Evolutionary conservation across 2,888 invertebrate genomes (phyloP), one percentile per base, ranked within the genome.

Genomic region (Tetropium fuscum): DNA sequence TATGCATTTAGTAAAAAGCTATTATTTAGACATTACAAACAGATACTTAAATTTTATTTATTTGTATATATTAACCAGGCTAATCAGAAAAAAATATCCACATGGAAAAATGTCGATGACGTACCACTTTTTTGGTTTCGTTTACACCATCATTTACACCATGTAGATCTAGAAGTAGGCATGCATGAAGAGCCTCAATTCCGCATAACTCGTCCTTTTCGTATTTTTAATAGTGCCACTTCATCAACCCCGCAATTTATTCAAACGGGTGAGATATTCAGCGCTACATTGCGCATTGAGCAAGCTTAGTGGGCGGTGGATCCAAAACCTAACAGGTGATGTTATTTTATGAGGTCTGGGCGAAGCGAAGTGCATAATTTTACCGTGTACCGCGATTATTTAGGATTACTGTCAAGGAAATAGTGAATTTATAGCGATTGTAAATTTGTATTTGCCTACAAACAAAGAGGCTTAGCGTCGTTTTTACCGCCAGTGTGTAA

Each of bases 381-480:
- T 20, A 19, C 51, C 15, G 34, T 56, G 53, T 53, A 51, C 60
- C 44, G 45, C 60, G 51, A 56, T 56, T 53, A 60, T 60, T 60
- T 47, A 51, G 60, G 60, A 60, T 60, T 60, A 60, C 51, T 56
- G 60, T 60, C 56, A 18, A 53, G 41, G 45, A 51, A 60, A 60
- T 51, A 41, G 60, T 56, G 53, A 56, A 60, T 60, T 60, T 60
- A 60, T 38, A 47, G 44, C 53, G 47, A 60, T 55, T 56, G 56
- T 60, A 56, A 56, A 60, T 56, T 60, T 47, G 56, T 60, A 60
- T 60, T 60, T 60, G 60, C 60, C 47, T 53, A 56, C 60, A 60
- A 56, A 60, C 53, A 56, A 60, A 60, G 60, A 60, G 43, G 49
- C 56, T 56, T 48, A 60, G 49, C 56, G 60, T 53, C 60, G 60